These are phyloP conservation scores for Stylophora pistillata DNA, from an alignment of 64 coral and sea anemone genomes.

Conservation along the genomic window DNA sequence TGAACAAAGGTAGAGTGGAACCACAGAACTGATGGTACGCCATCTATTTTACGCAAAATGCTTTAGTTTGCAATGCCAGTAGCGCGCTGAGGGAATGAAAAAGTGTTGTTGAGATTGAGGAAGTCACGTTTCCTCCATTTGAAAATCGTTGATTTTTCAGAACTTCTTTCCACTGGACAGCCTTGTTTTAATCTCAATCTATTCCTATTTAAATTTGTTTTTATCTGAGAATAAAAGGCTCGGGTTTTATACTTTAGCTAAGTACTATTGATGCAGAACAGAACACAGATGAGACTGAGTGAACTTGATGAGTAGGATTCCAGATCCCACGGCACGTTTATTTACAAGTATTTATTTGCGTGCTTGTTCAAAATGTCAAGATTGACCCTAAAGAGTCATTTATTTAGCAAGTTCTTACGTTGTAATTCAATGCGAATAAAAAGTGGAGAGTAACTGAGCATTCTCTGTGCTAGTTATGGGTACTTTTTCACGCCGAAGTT, in stretches of 20 bases:
- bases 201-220: neutral
- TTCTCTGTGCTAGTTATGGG: neutral
- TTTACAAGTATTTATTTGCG: slow-evolving; percentile 26
- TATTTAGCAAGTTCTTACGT: neutral
- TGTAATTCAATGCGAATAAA: neutral
- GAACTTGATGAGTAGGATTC: neutral
- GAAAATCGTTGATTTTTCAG: too few relatives aligned
- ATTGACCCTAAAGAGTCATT: neutral
- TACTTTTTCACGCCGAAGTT: neutral
- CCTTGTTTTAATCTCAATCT: too few relatives aligned
- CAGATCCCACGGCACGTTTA: neutral
- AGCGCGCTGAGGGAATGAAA: too few relatives aligned
- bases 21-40: neutral
- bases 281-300: neutral
- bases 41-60: neutral
- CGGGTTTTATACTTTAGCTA: neutral
- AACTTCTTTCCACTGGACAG: too few relatives aligned
- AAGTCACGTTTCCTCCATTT: too few relatives aligned
- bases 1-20: too few relatives aligned
- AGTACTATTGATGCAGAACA: neutral
- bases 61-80: too few relatives aligned
- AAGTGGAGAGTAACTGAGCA: too few relatives aligned
- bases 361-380: neutral
- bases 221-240: neutral
- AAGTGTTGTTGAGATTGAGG: too few relatives aligned